Evolutionary conservation across 2,797 vertebrate genomes (phyloP).

Genomic region (Phaenicophaeus curvirostris): DNA sequence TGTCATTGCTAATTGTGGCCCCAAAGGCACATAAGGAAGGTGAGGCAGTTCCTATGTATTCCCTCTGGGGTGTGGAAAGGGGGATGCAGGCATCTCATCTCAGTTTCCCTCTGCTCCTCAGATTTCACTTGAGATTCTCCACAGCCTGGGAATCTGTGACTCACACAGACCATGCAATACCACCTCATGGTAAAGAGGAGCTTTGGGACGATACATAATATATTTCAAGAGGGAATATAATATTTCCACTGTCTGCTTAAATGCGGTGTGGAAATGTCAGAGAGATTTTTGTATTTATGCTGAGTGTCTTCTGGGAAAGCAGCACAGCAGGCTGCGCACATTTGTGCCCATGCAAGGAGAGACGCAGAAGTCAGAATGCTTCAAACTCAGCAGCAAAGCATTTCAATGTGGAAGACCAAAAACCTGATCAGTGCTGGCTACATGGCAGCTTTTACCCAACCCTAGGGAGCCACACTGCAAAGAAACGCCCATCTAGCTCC

Average conservation of each 20-base stretch:
- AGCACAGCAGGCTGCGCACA: fast-evolving
- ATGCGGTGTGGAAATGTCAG: slow-evolving; percentile 8
- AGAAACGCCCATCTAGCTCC: background rate
- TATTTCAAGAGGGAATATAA: background rate
- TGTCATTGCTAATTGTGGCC: fast-evolving
- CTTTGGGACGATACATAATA: background rate
- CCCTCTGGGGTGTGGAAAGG: background rate
- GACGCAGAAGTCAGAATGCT: fast-evolving
- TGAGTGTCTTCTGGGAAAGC: fast-evolving
- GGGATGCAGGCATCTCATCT: background rate
- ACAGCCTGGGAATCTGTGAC: background rate
- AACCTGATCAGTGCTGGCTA: background rate
- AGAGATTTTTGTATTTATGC: background rate
- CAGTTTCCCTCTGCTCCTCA: background rate
- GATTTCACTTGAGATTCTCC: slow-evolving; percentile 11
- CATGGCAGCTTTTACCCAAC: fast-evolving
- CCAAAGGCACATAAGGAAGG: background rate
- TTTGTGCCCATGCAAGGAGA: background rate
- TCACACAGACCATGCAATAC: background rate
- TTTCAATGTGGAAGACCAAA: fast-evolving
- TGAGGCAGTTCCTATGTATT: background rate
- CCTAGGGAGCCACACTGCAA: background rate
- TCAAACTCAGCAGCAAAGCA: background rate
- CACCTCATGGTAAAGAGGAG: background rate
- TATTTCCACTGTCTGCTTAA: slow-evolving; percentile 7